These are phyloP conservation scores for Drosophila yakuba DNA, from an alignment of 1,140 invertebrate species.

Conservation along the genomic window DNA sequence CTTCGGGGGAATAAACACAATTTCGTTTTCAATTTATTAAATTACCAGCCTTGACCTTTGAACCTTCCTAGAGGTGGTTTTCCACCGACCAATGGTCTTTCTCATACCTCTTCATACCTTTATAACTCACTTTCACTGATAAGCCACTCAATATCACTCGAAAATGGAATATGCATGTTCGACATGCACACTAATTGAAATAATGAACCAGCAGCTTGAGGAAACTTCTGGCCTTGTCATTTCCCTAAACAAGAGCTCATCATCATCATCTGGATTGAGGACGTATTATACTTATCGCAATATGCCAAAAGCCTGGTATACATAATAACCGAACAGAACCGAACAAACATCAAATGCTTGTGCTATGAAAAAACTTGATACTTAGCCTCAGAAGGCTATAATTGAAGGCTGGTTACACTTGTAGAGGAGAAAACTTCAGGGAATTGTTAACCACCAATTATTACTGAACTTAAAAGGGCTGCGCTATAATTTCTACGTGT, in stretches of 20 bases:
- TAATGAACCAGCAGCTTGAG: neutral
- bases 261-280: too few relatives aligned
- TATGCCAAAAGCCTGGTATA: neutral
- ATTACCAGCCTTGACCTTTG: slow-evolving; percentile 51
- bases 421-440: slow-evolving; percentile 2
- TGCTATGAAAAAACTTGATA: neutral
- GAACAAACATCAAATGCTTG: slow-evolving; percentile 1
- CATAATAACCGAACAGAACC: too few relatives aligned
- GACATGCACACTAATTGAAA: slow-evolving; percentile 9
- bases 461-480: neutral
- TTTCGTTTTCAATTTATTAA: slow-evolving; percentile 67
- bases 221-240: slow-evolving; percentile 3
- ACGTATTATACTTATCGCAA: too few relatives aligned
- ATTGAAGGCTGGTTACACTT: slow-evolving; percentile 5
- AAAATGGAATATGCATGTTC: slow-evolving; percentile 9
- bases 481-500: slow-evolving; percentile 18
- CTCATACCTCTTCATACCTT: neutral
- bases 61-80: slow-evolving; percentile 3
- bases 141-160: slow-evolving; percentile 11
- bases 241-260: neutral
- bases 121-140: slow-evolving; percentile 5
- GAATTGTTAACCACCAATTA: neutral
- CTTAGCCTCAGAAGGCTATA: neutral
- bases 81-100: neutral
- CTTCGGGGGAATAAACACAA: slow-evolving; percentile 62